phyloP scores from a whole-genome alignment of 2,797 vertebrate genomes.

The Coregonus suidteri region DNA sequence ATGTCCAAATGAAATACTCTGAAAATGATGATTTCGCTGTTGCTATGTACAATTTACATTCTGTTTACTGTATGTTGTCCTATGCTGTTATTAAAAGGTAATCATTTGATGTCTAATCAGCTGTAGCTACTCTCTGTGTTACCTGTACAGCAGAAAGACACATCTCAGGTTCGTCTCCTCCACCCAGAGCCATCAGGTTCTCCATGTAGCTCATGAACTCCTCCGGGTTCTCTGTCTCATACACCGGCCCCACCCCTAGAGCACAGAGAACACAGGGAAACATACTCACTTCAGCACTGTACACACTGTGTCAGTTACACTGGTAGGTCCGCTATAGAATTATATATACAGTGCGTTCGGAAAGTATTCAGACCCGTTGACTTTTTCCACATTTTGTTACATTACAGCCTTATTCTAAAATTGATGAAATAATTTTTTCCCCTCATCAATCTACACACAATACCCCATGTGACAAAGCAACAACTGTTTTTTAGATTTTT shows the following conservation, averaged over 20 bases:
- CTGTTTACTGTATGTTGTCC: background rate
- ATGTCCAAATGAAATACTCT: background rate
- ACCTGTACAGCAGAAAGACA: constrained; percentile 86
- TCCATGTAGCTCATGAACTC: constrained; percentile 79
- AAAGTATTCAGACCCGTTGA: too few relatives aligned
- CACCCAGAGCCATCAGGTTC: constrained; percentile 78
- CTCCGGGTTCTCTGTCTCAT: constrained; percentile 78
- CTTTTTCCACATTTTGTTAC: too few relatives aligned
- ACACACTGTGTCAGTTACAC: background rate
- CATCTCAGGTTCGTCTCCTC: constrained; percentile 91
- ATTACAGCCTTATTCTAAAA: too few relatives aligned
- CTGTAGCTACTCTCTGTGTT: background rate
- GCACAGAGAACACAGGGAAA: background rate
- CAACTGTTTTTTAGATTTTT: too few relatives aligned
- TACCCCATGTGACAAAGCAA: too few relatives aligned
- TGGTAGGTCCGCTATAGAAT: background rate
- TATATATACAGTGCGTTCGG: too few relatives aligned
- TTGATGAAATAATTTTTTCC: too few relatives aligned
- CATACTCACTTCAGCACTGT: background rate
- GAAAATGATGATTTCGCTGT: background rate
- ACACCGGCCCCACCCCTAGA: constrained; percentile 83
- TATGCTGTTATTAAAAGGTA: background rate
- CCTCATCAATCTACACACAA: too few relatives aligned
- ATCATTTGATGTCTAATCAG: background rate
- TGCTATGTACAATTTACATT: background rate